phyloP scores from a whole-genome alignment of 2,797 vertebrate species.

The Cuniculus paca region DNA sequence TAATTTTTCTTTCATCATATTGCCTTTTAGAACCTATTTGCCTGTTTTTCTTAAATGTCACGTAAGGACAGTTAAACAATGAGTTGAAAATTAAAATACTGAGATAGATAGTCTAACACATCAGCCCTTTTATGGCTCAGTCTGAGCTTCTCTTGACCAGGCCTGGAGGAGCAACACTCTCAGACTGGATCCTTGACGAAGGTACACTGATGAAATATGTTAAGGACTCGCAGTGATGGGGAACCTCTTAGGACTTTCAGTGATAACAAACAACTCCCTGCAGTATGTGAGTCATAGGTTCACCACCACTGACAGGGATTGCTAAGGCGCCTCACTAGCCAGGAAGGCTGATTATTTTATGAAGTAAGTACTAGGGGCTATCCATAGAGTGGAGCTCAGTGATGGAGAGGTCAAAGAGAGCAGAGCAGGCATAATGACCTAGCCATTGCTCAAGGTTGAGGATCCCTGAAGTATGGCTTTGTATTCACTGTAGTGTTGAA shows the following conservation, averaged over 20 bases:
- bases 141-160: neutral
- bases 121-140: neutral
- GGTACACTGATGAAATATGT: neutral
- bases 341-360: neutral
- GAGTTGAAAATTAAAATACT: constrained; percentile 49
- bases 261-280: neutral
- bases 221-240: neutral
- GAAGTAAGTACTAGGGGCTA: neutral
- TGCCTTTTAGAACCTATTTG: constrained; percentile 55
- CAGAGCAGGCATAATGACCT: neutral
- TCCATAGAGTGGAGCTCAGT: neutral
- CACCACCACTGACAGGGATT: neutral
- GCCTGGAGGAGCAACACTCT: neutral
- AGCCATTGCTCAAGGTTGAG: neutral
- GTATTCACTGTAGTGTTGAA: neutral
- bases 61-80: constrained; percentile 40
- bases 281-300: neutral
- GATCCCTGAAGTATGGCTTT: neutral
- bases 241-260: neutral
- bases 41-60: constrained; percentile 44
- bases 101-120: neutral
- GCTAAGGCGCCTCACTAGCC: neutral
- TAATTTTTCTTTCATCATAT: constrained; percentile 27
- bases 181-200: neutral
- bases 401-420: neutral